These are phyloP conservation scores for Cryptomyrus ogoouensis DNA, from an alignment of 2,113 vertebrate species.

Conservation along the genomic window DNA sequence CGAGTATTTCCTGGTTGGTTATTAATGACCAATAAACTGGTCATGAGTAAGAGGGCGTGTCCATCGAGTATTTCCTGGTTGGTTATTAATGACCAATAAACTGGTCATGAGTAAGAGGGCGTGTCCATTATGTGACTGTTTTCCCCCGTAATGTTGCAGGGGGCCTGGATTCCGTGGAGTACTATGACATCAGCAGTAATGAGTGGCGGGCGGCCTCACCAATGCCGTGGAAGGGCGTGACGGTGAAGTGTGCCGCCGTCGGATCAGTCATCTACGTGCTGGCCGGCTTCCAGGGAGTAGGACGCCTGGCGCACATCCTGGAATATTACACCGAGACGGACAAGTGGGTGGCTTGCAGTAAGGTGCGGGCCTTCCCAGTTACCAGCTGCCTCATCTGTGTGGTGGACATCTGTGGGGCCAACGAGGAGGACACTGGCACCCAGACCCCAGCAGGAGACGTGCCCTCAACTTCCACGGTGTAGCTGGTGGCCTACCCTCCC, in stretches of 20 bases:
- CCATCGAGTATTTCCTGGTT: background rate
- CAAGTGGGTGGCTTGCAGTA: constrained; percentile 86
- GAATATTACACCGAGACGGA: constrained; percentile 91
- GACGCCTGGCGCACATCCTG: constrained; percentile 83
- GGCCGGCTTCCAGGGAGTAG: constrained; percentile 94
- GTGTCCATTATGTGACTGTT: background rate
- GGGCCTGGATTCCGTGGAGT: constrained; percentile 90
- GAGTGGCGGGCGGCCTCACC: constrained; percentile 85
- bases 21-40: background rate
- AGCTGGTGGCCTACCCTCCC: background rate
- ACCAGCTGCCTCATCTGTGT: constrained; percentile 95
- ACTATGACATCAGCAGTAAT: constrained; percentile 85
- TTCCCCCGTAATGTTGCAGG: constrained; percentile 51
- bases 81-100: background rate
- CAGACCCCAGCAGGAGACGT: constrained; percentile 1
- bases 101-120: background rate
- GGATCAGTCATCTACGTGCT: constrained; percentile 84
- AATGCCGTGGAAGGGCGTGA: constrained; percentile 94
- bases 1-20: background rate
- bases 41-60: background rate
- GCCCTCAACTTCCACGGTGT: constrained; percentile 6
- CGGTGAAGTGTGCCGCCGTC: constrained; percentile 91
- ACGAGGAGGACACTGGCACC: constrained; percentile 70
- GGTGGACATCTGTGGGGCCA: constrained; percentile 92
- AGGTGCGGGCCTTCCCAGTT: constrained; percentile 91